These are phyloP conservation scores for Rotaria sp. DNA, from an alignment of 2,888 invertebrate species.

Conservation along the genomic window DNA sequence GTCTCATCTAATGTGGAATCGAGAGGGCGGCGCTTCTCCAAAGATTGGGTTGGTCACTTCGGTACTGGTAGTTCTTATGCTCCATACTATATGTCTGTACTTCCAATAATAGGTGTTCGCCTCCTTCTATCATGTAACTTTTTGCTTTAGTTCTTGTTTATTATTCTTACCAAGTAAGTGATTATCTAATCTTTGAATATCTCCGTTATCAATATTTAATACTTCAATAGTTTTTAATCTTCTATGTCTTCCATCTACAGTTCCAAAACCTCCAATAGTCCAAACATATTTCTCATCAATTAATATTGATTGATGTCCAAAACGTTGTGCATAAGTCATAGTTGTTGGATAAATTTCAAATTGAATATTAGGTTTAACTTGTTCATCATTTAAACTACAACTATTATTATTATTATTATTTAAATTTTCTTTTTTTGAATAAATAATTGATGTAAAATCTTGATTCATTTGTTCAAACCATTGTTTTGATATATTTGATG, in stretches of 20 bases:
- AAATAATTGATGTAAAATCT: background rate
- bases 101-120: no score
- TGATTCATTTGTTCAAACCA: background rate
- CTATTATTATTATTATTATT: background rate
- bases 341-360: background rate
- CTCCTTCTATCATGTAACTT: no score
- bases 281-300: conserved; percentile 42
- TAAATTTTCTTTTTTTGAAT: background rate
- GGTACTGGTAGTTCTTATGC: no score
- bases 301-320: conserved; percentile 44
- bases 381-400: background rate
- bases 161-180: background rate
- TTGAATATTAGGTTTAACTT: background rate
- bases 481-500: background rate
- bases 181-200: conserved; percentile 21
- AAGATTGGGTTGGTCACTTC: no score
- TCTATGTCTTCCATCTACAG: conserved; percentile 47
- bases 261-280: conserved; percentile 49
- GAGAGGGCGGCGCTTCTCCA: no score
- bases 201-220: conserved; percentile 36
- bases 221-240: conserved; percentile 45
- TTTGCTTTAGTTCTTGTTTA: background rate
- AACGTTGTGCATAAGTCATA: conserved; percentile 8
- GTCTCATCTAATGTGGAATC: no score
- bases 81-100: no score